phyloP scores from a whole-genome alignment of 1,140 invertebrate species.

The Plutomurus gul region DNA sequence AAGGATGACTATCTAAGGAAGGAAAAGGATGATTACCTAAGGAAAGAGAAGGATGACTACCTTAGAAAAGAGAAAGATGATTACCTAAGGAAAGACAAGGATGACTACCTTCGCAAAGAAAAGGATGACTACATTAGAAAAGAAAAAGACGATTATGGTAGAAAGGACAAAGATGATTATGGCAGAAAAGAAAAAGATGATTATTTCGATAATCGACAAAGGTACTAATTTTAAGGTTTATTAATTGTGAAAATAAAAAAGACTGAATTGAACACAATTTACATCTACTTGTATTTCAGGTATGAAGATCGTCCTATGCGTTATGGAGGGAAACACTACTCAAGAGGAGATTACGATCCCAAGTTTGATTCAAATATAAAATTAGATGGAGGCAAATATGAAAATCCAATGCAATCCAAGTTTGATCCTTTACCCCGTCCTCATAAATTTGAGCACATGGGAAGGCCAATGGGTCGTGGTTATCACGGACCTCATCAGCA shows the following conservation, averaged over 20 bases:
- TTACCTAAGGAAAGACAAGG: background rate
- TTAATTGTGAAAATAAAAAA: background rate
- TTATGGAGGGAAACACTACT: background rate
- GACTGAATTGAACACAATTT: no score
- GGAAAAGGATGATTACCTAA: background rate
- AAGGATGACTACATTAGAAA: background rate
- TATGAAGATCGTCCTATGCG: background rate
- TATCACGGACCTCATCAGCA: background rate
- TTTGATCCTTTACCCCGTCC: background rate
- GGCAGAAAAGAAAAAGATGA: background rate
- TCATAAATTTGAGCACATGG: background rate
- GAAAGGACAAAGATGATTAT: background rate
- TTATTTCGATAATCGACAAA: slow-evolving; percentile 31
- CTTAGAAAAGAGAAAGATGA: background rate
- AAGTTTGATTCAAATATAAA: background rate
- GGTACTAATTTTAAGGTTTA: slow-evolving; percentile 9
- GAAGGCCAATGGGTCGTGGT: background rate
- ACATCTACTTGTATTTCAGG: background rate
- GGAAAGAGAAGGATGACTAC: slow-evolving; percentile 46
- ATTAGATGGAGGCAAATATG: background rate
- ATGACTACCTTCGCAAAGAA: background rate
- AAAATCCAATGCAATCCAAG: background rate
- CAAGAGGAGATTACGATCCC: background rate
- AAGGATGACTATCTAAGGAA: background rate
- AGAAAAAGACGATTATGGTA: background rate